These are phyloP conservation scores for Rhynchomys soricoides DNA, from an alignment of 2,113 vertebrate species.

Conservation along the genomic window DNA sequence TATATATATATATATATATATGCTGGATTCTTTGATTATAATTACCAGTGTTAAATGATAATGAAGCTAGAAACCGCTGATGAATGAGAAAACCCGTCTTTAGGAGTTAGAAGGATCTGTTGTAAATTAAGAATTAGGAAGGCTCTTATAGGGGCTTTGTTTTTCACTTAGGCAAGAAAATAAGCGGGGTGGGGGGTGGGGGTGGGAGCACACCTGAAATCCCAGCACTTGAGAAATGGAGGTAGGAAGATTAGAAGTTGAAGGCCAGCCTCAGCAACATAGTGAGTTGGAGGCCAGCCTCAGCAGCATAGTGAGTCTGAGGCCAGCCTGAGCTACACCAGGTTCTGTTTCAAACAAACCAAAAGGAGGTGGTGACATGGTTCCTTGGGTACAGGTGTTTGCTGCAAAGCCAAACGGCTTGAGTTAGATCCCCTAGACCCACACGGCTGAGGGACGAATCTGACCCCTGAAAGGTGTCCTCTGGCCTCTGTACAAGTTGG, in stretches of 20 bases:
- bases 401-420: background rate
- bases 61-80: conserved; percentile 13
- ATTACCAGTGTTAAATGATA: conserved; percentile 27
- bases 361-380: background rate
- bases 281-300: background rate
- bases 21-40: conserved; percentile 32
- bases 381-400: too few species aligned
- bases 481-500: too few species aligned
- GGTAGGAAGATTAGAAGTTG: background rate
- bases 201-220: background rate
- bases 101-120: background rate
- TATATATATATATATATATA: background rate
- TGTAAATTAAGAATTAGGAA: background rate
- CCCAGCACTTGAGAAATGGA: background rate
- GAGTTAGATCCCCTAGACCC: too few species aligned
- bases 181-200: background rate
- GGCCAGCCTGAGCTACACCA: background rate
- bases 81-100: conserved; percentile 2
- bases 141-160: background rate
- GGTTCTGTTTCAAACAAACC: background rate
- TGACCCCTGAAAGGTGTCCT: background rate
- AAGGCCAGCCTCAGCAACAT: background rate
- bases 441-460: background rate
- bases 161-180: background rate
- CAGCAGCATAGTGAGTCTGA: background rate